phyloP scores from a whole-genome alignment of 2,113 vertebrate genomes.

The Romanogobio albipinnatus region DNA sequence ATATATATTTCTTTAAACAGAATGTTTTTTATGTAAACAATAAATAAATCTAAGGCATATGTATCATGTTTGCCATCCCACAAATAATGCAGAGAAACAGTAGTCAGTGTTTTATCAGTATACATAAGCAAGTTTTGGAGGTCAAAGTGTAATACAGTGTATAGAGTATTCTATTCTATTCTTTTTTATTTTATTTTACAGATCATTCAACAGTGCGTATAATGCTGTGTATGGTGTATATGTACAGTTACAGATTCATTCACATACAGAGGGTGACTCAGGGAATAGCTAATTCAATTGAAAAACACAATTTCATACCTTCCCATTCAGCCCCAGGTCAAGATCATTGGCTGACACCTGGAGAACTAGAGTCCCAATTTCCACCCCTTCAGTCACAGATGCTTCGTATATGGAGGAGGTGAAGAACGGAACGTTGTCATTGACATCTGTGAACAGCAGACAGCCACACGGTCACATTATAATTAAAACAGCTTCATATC shows the following conservation, averaged over 20 bases:
- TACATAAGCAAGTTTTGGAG: not conserved
- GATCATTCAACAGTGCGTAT: not conserved
- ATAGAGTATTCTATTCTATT: not conserved
- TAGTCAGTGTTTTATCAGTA: not conserved
- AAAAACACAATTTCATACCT: constrained; percentile 68
- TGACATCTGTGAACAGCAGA: constrained; percentile 79
- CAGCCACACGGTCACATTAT: not conserved
- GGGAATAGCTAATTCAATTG: not conserved
- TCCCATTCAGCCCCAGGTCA: constrained; percentile 84
- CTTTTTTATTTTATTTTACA: not conserved
- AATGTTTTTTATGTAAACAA: not conserved
- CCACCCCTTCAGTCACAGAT: constrained; percentile 82
- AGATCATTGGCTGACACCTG: constrained; percentile 87
- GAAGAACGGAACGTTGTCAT: constrained; percentile 92
- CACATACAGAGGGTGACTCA: not conserved
- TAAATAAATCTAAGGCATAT: not conserved
- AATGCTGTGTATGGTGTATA: not conserved
- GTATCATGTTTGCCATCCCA: not conserved
- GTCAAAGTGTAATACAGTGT: not conserved
- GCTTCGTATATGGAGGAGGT: constrained; percentile 90
- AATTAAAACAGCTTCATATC: not conserved
- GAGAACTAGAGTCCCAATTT: constrained; percentile 79
- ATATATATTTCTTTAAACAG: not conserved
- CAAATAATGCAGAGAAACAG: not conserved
- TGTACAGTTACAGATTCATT: not conserved